Evolutionary conservation across 2,797 vertebrate species (phyloP).

Genomic region (Spondyliosoma cantharus): DNA sequence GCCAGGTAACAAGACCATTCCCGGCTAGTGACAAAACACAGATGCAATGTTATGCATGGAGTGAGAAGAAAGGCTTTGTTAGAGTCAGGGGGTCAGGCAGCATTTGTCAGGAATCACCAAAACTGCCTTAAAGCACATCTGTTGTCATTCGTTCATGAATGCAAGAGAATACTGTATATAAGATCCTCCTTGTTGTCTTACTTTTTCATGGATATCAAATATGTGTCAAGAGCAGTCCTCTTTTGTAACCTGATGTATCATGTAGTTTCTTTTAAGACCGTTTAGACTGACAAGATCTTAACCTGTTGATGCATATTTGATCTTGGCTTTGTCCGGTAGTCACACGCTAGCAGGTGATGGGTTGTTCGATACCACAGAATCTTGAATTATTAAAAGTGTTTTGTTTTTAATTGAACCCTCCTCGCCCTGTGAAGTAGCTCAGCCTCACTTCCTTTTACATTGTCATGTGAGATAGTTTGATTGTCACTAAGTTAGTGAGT

Average conservation of each 20-base stretch:
- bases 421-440: neutral
- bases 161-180: neutral
- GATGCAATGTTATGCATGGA: slow-evolving; percentile 31
- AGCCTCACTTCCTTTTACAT: neutral
- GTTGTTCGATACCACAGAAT: slow-evolving; percentile 50
- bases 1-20: slow-evolving; percentile 69
- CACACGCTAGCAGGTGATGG: slow-evolving; percentile 32
- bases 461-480: neutral
- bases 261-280: slow-evolving; percentile 2
- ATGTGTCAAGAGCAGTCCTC: neutral
- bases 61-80: slow-evolving; percentile 27
- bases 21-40: slow-evolving; percentile 44
- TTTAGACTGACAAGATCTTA: neutral
- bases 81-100: slow-evolving; percentile 16
- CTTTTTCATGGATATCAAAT: slow-evolving; percentile 1
- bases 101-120: neutral
- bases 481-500: neutral
- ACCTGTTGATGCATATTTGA: slow-evolving; percentile 41
- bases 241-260: neutral
- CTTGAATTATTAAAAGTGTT: slow-evolving; percentile 77
- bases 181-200: neutral
- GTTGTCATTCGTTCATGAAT: neutral
- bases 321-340: slow-evolving; percentile 32
- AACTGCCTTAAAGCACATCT: neutral
- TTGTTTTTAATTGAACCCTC: slow-evolving; percentile 51